These are phyloP conservation scores for Ceraclea dissimilis DNA, from an alignment of 2,888 invertebrate genomes.

Conservation along the genomic window DNA sequence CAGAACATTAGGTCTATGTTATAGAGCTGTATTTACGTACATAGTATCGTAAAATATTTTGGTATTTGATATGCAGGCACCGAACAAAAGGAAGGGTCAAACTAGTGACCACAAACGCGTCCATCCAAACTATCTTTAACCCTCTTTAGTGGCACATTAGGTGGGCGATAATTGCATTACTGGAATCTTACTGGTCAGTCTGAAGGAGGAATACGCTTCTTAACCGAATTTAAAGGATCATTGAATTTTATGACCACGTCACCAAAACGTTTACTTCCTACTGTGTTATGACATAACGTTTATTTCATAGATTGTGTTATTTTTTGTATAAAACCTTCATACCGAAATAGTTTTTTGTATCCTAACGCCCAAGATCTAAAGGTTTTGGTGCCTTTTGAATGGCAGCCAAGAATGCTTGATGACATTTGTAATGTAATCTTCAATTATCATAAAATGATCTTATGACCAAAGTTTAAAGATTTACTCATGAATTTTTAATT, in stretches of 20 bases:
- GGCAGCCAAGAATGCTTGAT: too few relatives aligned
- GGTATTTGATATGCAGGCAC: constrained; percentile 2
- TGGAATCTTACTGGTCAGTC: constrained; percentile 24
- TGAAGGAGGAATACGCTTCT: background rate
- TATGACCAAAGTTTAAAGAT: too few relatives aligned
- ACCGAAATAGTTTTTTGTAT: too few relatives aligned
- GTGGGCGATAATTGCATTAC: constrained; percentile 25
- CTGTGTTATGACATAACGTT: background rate
- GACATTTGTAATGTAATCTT: too few relatives aligned
- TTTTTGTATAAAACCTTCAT: too few relatives aligned
- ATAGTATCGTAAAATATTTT: background rate
- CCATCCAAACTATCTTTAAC: constrained; percentile 11
- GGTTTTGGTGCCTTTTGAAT: too few relatives aligned
- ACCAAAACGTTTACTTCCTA: background rate
- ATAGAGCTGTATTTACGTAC: too few relatives aligned
- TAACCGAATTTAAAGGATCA: background rate
- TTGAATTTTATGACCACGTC: background rate
- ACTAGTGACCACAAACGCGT: constrained; percentile 8
- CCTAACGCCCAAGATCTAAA: too few relatives aligned
- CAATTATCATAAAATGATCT: too few relatives aligned
- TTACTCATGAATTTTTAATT: too few relatives aligned
- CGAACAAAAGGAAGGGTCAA: background rate
- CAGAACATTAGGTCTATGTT: background rate
- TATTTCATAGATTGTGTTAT: too few relatives aligned
- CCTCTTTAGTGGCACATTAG: constrained; percentile 21